Base-by-base conservation (phyloP, 2,888 invertebrate genomes). In the Chrysolina haemoptera region DNA sequence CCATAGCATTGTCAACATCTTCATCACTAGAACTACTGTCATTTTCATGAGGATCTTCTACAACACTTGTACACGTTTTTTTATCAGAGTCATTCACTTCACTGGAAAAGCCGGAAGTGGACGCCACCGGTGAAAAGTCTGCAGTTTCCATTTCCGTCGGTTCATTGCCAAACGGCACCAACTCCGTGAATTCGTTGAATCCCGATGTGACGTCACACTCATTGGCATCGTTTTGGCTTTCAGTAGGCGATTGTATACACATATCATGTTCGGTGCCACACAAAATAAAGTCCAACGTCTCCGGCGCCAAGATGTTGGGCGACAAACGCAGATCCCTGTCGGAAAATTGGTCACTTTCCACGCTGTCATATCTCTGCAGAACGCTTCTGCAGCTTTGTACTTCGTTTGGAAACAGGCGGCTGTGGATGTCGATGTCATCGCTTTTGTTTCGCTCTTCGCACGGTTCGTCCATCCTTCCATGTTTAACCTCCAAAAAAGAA, bases 1-100 rank as follows among this genome's bases (percentile, higher is more conserved):
- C 87, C 86, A 87, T 85, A 53, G 84, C 84, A 76, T 86, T 84
- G 67, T 86, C 83, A 46, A 79, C 79, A 72, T 79, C 80, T 48
- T 82, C 53, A 0, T 53, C 82, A 65, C 76, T 80, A 74, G 77
- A 77, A 72, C 68, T 55, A 55, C 65, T 62, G 40, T 41, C 27
- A 48, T 68, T 65, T 59, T 43, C 18, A 35, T 65, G 50, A 20
- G 18, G 4, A 35, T 35, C 35, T 27, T 27, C 27, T 35, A 8
- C 35, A 35, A 48, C 59, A 59, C 63, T 65, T 62, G 62, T 67
- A 62, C 69, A 68, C 70, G 43, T 64, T 50, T 46, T 48, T 53
- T 40, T n/a, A 14, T 11, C 20, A 11, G 35, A 12, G 12, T 64
- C 50, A 43, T 46, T 27, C 40, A 55, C 59, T 41, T 62, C 74